Evolutionary conservation across 2,113 vertebrate genomes (phyloP).

Genomic region (Diphyllodes magnificus): DNA sequence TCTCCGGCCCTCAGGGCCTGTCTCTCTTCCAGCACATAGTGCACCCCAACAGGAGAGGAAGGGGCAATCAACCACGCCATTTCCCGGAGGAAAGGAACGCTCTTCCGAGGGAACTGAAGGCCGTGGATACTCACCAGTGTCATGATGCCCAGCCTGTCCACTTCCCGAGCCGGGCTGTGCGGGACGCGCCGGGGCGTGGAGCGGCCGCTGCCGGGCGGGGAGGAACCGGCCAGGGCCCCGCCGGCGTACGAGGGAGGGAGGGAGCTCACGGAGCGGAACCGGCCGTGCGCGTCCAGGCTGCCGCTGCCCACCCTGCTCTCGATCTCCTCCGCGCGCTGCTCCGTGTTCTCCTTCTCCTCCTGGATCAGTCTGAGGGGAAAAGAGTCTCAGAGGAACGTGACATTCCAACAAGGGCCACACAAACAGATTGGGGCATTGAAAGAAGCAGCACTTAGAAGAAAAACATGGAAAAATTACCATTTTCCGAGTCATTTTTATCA

Average conservation of each 20-base stretch:
- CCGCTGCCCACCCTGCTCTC: conserved; percentile 89
- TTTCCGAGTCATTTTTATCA: background rate
- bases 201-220: conserved; percentile 86
- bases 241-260: conserved; percentile 73
- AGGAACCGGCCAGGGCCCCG: conserved; percentile 79
- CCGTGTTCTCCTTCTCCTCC: conserved; percentile 94
- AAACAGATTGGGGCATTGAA: background rate
- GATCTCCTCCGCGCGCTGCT: conserved; percentile 92
- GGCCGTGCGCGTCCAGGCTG: conserved; percentile 77
- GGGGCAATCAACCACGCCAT: background rate
- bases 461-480: background rate
- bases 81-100: background rate
- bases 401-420: background rate
- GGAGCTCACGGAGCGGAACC: conserved; percentile 85
- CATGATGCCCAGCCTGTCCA: conserved; percentile 93
- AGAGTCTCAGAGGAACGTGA: fast-evolving
- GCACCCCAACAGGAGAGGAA: background rate
- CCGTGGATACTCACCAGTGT: conserved; percentile 77
- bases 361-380: conserved; percentile 84
- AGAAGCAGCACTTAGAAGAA: background rate
- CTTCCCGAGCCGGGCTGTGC: conserved; percentile 87
- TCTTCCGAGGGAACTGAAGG: fast-evolving
- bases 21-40: too few relatives aligned
- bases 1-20: too few relatives aligned
- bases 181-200: conserved; percentile 86